phyloP scores from a whole-genome alignment of 2,888 invertebrate genomes.

The Malthinus flaveolus region DNA sequence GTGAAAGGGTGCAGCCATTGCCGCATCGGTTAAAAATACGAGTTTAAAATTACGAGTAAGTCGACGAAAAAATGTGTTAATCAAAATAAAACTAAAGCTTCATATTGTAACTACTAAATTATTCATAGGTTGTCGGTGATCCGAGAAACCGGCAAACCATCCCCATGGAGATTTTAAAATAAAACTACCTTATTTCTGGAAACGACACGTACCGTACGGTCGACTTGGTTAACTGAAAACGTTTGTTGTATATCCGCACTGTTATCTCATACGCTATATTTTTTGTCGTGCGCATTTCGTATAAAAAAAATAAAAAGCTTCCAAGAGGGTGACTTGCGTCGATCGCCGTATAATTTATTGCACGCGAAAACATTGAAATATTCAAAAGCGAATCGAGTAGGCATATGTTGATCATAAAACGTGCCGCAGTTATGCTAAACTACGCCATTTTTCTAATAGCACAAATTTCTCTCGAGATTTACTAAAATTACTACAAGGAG shows the following conservation, averaged over 20 bases:
- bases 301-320: slow-evolving; percentile 24
- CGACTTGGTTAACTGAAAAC: slow-evolving; percentile 19
- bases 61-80: not conserved
- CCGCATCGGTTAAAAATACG: slow-evolving; percentile 17
- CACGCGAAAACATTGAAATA: slow-evolving; percentile 43
- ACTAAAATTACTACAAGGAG: slow-evolving; percentile 17
- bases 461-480: slow-evolving; percentile 15
- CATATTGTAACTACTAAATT: slow-evolving; percentile 23
- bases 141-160: slow-evolving; percentile 16
- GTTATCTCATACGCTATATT: slow-evolving; percentile 24
- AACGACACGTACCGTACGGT: slow-evolving; percentile 17
- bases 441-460: slow-evolving; percentile 17
- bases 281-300: slow-evolving; percentile 18
- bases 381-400: slow-evolving; percentile 34
- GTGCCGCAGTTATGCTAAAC: slow-evolving; percentile 14
- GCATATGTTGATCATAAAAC: slow-evolving; percentile 34
- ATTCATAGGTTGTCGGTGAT: slow-evolving; percentile 23
- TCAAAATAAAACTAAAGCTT: slow-evolving; percentile 1
- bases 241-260: slow-evolving; percentile 14
- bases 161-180: slow-evolving; percentile 9
- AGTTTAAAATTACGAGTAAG: not conserved
- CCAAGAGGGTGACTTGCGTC: slow-evolving; percentile 24
- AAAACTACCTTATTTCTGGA: slow-evolving; percentile 16
- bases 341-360: slow-evolving; percentile 40
- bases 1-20: slow-evolving; percentile 17